Base-by-base conservation (phyloP, 2,888 invertebrate species). In the Chymomyza amoena region DNA sequence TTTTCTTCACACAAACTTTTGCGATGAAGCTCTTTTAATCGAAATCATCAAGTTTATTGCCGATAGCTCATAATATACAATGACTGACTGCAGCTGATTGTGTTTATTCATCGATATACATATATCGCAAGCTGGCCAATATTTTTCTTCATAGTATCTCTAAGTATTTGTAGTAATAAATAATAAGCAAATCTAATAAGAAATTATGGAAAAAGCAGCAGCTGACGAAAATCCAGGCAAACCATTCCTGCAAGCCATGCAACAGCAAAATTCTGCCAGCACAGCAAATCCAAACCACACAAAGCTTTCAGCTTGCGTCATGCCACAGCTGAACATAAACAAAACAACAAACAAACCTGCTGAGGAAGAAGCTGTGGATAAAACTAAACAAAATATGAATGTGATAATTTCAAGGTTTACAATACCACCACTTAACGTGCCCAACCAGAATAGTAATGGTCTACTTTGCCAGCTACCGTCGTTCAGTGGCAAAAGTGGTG, bases 211-310 rank as follows among this genome's bases (percentile, higher is more conserved):
- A 1, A 32, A 32, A 32, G 32, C 4, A 32, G 9, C 0, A 7
- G 6, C 32, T 6, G 32, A 2, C 32, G 32, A 32, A 32, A 32
- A 32, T 32, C 7, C 32, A 32, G 32, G 32, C 32, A 32, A 32
- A 7, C 7, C 32, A 32, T 32, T 32, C 7, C 25, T 80, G 52
- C 73, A 87, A 73, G 82, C 88, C 36, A 87, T 88, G 18, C 73
- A 66, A 73, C 51, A 63, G 10, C 68, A 70, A 66, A 78, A 73
- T 65, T 20, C 56, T 54, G 64, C 65, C 64, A 68, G 61, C 25
- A 10, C 79, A 28, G 68, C 77, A 39, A 80, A 80, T 56, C 50
- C 56, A 5, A 4, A 54, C 45, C 45, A 39, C 59, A 45, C 67
- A 18, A 64, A 36, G 32, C 32, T 32, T 45, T 45, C 39, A 13